Percentiles rank a stretch among this genome's conserved stretches.
These are phyloP conservation scores for Oxyteleia sp. DNA, from an alignment of 2,888 invertebrate species.

Conservation along the genomic window DNA sequence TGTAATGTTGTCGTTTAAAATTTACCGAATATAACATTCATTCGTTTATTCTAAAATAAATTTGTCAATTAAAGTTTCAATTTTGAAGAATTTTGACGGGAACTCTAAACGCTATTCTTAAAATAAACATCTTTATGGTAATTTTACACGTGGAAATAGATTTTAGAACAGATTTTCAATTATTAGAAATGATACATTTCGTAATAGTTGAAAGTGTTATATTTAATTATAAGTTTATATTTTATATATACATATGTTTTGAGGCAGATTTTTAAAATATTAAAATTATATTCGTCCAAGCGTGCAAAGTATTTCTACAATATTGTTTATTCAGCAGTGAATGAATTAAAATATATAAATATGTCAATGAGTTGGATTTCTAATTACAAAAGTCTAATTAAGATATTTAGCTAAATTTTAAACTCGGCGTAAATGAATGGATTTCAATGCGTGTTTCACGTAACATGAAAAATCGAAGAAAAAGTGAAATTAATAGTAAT, in stretches of 20 bases:
- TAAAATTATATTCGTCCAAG: neutral
- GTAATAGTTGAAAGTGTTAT: neutral
- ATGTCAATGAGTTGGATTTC: neutral
- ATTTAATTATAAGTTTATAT: neutral
- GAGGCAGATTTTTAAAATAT: neutral
- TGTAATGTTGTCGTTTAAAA: neutral
- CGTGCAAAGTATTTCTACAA: neutral
- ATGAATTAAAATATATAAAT: neutral
- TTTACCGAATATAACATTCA: no score
- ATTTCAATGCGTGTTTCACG: neutral
- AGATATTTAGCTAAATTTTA: neutral
- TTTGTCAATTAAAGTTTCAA: neutral
- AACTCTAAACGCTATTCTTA: neutral
- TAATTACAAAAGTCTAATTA: neutral
- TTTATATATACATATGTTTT: neutral
- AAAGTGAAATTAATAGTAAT: conserved; percentile 5
- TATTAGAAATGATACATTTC: neutral
- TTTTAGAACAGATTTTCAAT: neutral
- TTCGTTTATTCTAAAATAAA: neutral
- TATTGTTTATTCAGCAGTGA: no score
- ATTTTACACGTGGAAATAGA: neutral
- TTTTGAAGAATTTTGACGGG: neutral
- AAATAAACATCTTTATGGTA: neutral
- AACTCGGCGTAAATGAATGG: neutral
- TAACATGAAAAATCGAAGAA: conserved; percentile 6